These are phyloP conservation scores for Aspidapion aeneum DNA, from an alignment of 2,888 invertebrate genomes.

Conservation along the genomic window DNA sequence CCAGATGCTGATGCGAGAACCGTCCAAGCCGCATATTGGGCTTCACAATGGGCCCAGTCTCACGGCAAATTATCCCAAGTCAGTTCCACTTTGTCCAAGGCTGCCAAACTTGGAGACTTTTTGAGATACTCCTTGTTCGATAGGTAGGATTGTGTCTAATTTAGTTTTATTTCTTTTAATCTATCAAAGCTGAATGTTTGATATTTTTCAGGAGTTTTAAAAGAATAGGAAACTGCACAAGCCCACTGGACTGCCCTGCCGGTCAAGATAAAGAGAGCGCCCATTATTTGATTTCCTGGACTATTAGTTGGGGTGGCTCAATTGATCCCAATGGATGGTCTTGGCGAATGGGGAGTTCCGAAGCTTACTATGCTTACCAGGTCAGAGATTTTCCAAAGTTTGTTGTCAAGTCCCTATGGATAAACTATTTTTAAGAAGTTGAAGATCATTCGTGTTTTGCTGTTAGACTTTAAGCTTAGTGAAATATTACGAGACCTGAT, in stretches of 20 bases:
- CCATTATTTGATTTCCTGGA: conserved; percentile 32
- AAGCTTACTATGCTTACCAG: conserved; percentile 33
- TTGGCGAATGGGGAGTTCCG: conserved; percentile 33
- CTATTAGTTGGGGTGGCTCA: conserved; percentile 32
- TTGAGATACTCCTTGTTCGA: conserved; percentile 30
- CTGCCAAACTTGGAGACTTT: conserved; percentile 31
- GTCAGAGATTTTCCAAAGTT: too few species aligned
- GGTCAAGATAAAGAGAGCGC: conserved; percentile 31
- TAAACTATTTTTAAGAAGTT: too few species aligned
- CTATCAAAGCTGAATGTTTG: too few species aligned
- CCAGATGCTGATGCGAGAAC: conserved; percentile 33
- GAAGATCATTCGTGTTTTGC: too few species aligned
- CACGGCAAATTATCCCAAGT: conserved; percentile 20
- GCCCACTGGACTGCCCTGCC: conserved; percentile 22
- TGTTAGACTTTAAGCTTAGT: too few species aligned
- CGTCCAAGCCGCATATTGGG: conserved; percentile 32
- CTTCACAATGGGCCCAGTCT: conserved; percentile 27
- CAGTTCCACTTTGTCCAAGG: conserved; percentile 24
- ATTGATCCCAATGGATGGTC: conserved; percentile 29
- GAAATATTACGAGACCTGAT: too few species aligned
- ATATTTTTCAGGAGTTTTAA: conserved; percentile 36
- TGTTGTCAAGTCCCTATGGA: too few species aligned
- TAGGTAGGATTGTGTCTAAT: too few species aligned
- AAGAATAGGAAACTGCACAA: conserved; percentile 31
- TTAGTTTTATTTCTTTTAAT: too few species aligned